Percentiles rank a stretch among this genome's conserved stretches.
phyloP scores from a whole-genome alignment of 1,140 invertebrate genomes.

The Calycopis cecrops region DNA sequence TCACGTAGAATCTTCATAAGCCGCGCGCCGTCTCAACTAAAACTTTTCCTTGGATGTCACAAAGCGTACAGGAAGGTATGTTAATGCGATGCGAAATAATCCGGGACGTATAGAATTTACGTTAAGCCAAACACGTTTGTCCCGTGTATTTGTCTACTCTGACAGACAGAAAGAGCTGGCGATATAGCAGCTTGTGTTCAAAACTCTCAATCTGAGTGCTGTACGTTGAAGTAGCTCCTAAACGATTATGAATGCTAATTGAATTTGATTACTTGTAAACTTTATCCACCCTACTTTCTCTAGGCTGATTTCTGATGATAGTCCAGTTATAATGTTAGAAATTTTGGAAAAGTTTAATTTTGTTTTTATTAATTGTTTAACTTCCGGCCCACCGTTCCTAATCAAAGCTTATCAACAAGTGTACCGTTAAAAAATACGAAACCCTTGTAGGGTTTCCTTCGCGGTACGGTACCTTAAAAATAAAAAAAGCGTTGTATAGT shows the following conservation, averaged over 20 bases:
- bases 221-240: conserved; percentile 19
- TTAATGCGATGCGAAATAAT: no score
- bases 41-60: not conserved
- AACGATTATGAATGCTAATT: no score
- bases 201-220: conserved; percentile 28
- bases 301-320: not conserved
- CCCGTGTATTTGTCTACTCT: conserved; percentile 4
- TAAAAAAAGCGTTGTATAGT: no score
- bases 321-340: not conserved
- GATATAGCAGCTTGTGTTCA: conserved; percentile 21
- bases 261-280: not conserved
- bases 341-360: not conserved
- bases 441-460: no score
- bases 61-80: no score
- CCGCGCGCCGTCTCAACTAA: conserved; percentile 9
- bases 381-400: no score
- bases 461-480: no score
- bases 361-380: not conserved
- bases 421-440: no score
- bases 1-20: no score
- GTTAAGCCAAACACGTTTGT: conserved; percentile 23
- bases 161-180: conserved; percentile 3
- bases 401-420: no score
- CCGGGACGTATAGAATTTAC: conserved; percentile 23
- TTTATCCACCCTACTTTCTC: not conserved